phyloP scores from a whole-genome alignment of 2,888 invertebrate species.

The Stenichneumon culpator region DNA sequence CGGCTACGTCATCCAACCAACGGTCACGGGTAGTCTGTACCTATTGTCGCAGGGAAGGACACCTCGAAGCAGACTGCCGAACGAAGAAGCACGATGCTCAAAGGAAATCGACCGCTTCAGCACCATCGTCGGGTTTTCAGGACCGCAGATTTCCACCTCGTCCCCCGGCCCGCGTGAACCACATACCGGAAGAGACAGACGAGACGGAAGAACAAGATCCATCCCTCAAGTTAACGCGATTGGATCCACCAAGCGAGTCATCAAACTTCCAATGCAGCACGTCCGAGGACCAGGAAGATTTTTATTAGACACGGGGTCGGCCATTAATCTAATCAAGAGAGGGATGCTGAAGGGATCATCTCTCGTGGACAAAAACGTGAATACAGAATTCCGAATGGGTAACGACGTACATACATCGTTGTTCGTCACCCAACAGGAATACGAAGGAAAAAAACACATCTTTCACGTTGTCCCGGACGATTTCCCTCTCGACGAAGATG shows the following conservation, averaged over 20 bases:
- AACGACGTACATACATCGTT: slow-evolving; percentile 18
- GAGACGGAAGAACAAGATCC: background rate
- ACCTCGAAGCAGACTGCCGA: background rate
- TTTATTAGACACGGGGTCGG: slow-evolving; percentile 13
- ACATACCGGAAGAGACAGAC: background rate
- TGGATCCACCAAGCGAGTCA: slow-evolving; percentile 25
- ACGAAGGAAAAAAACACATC: background rate
- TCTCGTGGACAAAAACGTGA: background rate
- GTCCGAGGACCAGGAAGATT: slow-evolving; percentile 22
- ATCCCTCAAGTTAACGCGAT: slow-evolving; percentile 18
- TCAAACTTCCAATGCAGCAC: slow-evolving; percentile 11
- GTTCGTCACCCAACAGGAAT: slow-evolving; percentile 17
- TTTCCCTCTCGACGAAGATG: too few relatives aligned
- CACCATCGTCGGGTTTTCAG: slow-evolving; percentile 27
- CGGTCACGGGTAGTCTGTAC: background rate
- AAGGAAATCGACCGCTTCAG: background rate
- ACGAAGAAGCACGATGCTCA: background rate
- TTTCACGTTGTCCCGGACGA: too few relatives aligned
- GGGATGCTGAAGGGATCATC: background rate
- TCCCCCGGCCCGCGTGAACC: slow-evolving; percentile 1
- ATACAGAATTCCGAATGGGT: slow-evolving; percentile 12
- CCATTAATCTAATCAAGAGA: slow-evolving; percentile 11
- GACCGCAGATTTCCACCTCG: slow-evolving; percentile 3
- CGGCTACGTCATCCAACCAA: background rate
- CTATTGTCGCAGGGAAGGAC: background rate